Conservation (phyloP, 1,140 invertebrate species). For the Plutomurus gul region DNA sequence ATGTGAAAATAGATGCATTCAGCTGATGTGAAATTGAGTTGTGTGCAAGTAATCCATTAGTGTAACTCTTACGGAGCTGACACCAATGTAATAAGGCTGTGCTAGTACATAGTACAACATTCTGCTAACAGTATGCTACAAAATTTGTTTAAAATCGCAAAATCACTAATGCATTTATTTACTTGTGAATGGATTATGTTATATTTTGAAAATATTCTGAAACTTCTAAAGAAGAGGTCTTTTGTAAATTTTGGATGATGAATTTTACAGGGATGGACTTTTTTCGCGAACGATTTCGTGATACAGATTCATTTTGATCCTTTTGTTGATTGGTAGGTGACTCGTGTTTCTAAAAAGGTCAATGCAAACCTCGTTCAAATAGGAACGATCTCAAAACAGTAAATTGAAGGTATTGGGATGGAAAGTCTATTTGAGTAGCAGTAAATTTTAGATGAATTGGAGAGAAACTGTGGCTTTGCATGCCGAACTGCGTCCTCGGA, state of each 20-base stretch:
- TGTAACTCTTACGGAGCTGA: not conserved
- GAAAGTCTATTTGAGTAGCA: constrained; percentile 1
- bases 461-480: not conserved
- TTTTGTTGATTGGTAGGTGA: not conserved
- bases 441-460: constrained; percentile 36
- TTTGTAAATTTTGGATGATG: no score
- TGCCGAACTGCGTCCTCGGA: not conserved
- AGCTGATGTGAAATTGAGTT: not conserved
- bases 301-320: not conserved
- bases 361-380: not conserved
- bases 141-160: no score
- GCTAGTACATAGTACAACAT: not conserved
- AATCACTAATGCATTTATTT: no score
- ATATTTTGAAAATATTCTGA: no score
- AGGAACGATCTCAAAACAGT: not conserved
- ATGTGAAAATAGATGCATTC: not conserved
- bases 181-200: no score
- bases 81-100: not conserved
- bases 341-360: not conserved
- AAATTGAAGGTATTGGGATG: not conserved
- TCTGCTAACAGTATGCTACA: no score
- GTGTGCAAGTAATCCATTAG: not conserved
- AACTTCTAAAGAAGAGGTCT: no score
- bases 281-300: no score
- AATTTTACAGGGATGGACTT: no score